A percentile compares a stretch with the other conserved stretches of the same genome.
These are phyloP conservation scores for Drosophila nebulosa DNA, from an alignment of 1,140 invertebrate genomes.

Conservation along the genomic window DNA sequence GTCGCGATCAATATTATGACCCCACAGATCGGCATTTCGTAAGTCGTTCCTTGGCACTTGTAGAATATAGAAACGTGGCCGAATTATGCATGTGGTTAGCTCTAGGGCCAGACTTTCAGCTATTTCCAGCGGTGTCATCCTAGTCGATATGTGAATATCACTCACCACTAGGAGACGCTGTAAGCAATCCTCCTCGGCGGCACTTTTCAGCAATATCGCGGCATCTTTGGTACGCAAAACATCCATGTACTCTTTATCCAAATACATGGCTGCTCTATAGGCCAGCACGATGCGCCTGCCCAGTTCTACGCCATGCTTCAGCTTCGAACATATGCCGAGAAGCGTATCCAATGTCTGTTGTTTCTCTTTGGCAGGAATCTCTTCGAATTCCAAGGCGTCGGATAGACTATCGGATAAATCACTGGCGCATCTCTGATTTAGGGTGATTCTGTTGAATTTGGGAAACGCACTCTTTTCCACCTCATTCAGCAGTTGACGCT, in stretches of 20 bases:
- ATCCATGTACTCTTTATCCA: slow-evolving; percentile 83
- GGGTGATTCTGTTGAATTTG: slow-evolving; percentile 68
- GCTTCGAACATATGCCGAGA: slow-evolving; percentile 75
- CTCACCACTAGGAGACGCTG: slow-evolving; percentile 84
- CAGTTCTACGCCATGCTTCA: slow-evolving; percentile 82
- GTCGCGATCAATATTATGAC: slow-evolving; percentile 81
- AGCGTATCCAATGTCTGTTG: slow-evolving; percentile 70
- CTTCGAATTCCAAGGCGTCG: slow-evolving; percentile 70
- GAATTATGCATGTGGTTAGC: slow-evolving; percentile 81
- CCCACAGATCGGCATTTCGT: slow-evolving; percentile 80
- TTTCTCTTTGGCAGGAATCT: slow-evolving; percentile 76
- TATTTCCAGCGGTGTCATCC: slow-evolving; percentile 80
- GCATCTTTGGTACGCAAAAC: slow-evolving; percentile 82
- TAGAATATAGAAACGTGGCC: slow-evolving; percentile 80
- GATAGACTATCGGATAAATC: slow-evolving; percentile 69
- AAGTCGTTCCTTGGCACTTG: slow-evolving; percentile 69
- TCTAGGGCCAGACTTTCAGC: slow-evolving; percentile 81
- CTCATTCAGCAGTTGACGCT: slow-evolving; percentile 65
- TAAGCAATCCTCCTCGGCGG: slow-evolving; percentile 82
- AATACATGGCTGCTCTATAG: slow-evolving; percentile 82
- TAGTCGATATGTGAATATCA: slow-evolving; percentile 82
- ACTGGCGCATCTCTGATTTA: slow-evolving; percentile 62
- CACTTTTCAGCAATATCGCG: slow-evolving; percentile 82
- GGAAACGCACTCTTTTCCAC: slow-evolving; percentile 72
- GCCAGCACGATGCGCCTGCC: slow-evolving; percentile 82